Conservation (phyloP, 92 coral and sea anemone genomes). For the Chrysogorgia sp. region DNA sequence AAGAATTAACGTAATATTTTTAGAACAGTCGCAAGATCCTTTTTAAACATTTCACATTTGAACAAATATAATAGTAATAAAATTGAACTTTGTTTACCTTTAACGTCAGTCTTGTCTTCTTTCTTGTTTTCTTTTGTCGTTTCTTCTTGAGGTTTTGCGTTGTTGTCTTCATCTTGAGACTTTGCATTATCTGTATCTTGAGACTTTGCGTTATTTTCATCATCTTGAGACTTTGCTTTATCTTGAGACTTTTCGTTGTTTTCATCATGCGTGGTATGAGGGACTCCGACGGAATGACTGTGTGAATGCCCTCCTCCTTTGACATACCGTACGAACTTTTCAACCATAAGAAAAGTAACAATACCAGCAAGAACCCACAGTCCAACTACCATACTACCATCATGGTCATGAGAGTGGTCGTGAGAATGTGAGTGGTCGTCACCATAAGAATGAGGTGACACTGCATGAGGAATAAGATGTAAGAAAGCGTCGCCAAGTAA, state of each 20-base stretch:
- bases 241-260: too few relatives aligned
- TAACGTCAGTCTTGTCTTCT: slow-evolving; percentile 31
- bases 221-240: neutral
- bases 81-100: neutral
- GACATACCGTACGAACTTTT: slow-evolving; percentile 89
- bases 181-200: slow-evolving; percentile 10
- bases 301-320: slow-evolving; percentile 93
- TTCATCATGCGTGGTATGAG: slow-evolving; percentile 28
- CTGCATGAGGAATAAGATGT: slow-evolving; percentile 97
- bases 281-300: slow-evolving; percentile 70
- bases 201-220: slow-evolving; percentile 8
- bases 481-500: slow-evolving; percentile 96
- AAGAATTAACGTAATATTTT: too few relatives aligned
- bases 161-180: slow-evolving; percentile 12
- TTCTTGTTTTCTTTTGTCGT: slow-evolving; percentile 65
- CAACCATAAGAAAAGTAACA: slow-evolving; percentile 89
- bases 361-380: slow-evolving; percentile 99
- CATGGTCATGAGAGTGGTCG: slow-evolving; percentile 69
- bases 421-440: slow-evolving; percentile 53
- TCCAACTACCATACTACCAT: slow-evolving; percentile 87
- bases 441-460: slow-evolving; percentile 90
- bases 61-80: neutral
- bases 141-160: slow-evolving; percentile 9
- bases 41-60: too few relatives aligned
- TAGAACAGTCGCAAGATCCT: too few relatives aligned